Evolutionary conservation across 2,797 vertebrate genomes (phyloP).

Genomic region (Pachyuromys duprasi): DNA sequence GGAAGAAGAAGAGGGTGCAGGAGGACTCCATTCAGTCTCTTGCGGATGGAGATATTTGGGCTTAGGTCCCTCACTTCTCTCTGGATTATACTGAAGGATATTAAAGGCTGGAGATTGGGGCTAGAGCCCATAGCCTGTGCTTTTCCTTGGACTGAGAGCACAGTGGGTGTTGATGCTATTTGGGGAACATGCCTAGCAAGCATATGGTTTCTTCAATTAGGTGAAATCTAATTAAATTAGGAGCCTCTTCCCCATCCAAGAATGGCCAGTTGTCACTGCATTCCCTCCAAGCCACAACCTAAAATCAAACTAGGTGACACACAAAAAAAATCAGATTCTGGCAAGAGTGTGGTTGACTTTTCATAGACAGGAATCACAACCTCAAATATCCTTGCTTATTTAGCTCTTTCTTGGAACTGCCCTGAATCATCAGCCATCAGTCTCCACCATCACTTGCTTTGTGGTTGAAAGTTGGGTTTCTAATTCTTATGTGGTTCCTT

Average conservation of each 20-base stretch:
- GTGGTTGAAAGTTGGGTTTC: conserved; percentile 20
- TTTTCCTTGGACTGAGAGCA: neutral
- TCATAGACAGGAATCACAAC: neutral
- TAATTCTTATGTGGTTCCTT: neutral
- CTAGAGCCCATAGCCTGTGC: neutral
- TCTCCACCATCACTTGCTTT: neutral
- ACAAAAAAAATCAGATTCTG: neutral
- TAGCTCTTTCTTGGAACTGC: neutral
- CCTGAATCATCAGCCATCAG: neutral
- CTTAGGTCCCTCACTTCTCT: neutral
- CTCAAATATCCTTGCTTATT: neutral
- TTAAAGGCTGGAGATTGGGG: neutral
- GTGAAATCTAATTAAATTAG: neutral
- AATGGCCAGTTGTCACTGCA: neutral
- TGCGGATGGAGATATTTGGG: neutral
- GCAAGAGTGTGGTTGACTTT: neutral
- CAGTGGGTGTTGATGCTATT: neutral
- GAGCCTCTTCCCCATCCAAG: neutral
- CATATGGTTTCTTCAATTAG: neutral
- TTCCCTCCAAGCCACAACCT: neutral
- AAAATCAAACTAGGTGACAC: neutral
- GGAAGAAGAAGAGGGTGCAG: neutral
- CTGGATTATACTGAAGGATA: neutral
- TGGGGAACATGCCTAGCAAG: neutral
- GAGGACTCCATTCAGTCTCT: neutral